Base-by-base conservation (phyloP, 2,797 vertebrate species). In the Poecilia wingei region DNA sequence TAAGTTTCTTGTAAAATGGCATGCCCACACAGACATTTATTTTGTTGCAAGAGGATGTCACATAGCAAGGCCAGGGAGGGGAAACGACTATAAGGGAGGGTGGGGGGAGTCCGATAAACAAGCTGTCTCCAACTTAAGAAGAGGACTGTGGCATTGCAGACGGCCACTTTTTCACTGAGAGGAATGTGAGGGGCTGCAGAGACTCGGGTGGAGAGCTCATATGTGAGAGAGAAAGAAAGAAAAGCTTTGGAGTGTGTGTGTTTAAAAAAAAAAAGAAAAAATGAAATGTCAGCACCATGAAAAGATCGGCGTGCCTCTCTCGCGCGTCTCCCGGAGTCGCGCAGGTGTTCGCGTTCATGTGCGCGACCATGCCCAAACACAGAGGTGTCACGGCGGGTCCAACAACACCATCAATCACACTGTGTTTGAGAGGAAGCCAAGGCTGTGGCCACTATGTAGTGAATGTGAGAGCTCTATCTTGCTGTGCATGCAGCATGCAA, bases 401-500 rank as follows among this genome's bases (percentile, higher is more conserved):
- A 25, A 75, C 90, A 87, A 92, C 89, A 78, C 80, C 89, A 89
- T 94, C 91, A 82, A 87, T 95, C 92, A 87, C 82, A 82, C 82
- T 84, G 91, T 81, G 88, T 45, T 90, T 92, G 92, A 92, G 84
- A 77, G 55, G 20, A 68, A 82, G 90, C 89, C 91, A 87, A 83
- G 82, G 87, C 86, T 89, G 87, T 79, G 88, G 87, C 88, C 90
- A 88, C 91, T 91, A 90, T 87, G 82, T 79, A 85, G 90, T 81
- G 87, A 92, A 91, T 88, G 91, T 91, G 90, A 95, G 94, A 91
- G 95, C 94, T 94, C 91, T 93, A 95, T 95, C 94, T 94, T 77
- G 39, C 94, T 92, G 90, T 84, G 92, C 92, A 94, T 91, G 86
- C 95, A 93, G 93, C 95, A 89, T 93, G 93, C 94, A 91, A 89